A percentile compares a stretch with the other conserved stretches of the same genome.
Conservation (phyloP, 2,797 vertebrate genomes). For the Xiphophorus birchmanni region DNA sequence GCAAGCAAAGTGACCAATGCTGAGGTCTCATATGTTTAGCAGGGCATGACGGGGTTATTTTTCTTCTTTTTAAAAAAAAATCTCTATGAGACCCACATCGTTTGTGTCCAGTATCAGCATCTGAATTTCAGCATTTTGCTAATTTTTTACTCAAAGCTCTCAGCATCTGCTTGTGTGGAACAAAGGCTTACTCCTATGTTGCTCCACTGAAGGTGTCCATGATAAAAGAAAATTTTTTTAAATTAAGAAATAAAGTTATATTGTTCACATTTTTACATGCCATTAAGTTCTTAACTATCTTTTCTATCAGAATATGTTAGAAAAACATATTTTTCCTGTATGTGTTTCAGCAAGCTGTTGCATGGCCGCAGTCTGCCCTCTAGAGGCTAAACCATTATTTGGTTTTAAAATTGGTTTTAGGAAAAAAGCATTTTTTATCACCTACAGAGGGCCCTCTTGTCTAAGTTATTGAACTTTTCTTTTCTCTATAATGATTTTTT, state of each 20-base stretch:
- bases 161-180: not conserved
- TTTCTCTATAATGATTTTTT: not conserved
- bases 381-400: conserved; percentile 37
- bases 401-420: not conserved
- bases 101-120: not conserved
- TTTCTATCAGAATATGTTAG: not conserved
- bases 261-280: not conserved
- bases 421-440: not conserved
- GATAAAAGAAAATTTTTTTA: not conserved
- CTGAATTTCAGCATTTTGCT: not conserved
- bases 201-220: not conserved
- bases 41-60: not conserved
- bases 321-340: not conserved
- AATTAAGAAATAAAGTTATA: not conserved
- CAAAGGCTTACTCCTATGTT: not conserved
- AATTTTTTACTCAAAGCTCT: not conserved
- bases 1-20: not conserved
- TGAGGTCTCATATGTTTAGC: not conserved
- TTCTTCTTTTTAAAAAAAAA: not conserved
- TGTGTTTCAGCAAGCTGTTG: not conserved
- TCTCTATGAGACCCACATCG: not conserved
- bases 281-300: not conserved
- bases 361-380: conserved; percentile 40
- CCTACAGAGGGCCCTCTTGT: conserved; percentile 70
- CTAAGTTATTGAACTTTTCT: conserved; percentile 38